Base-by-base conservation (phyloP, 2,888 invertebrate species). In the Epicampocera succincta region DNA sequence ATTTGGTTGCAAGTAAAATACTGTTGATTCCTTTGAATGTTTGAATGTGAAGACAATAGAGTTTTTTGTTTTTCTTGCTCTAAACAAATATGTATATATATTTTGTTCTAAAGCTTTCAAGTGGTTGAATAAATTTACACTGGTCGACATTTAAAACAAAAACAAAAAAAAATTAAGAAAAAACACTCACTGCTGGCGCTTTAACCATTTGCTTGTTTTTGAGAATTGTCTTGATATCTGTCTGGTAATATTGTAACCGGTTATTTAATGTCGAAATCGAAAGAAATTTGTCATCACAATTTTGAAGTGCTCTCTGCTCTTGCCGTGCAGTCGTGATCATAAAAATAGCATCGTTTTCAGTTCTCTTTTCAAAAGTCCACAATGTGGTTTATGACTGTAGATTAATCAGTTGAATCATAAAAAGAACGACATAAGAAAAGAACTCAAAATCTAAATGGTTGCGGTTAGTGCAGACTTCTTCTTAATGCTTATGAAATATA, bases 71-170 rank as follows among this genome's bases (percentile, higher is more conserved):
- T 13, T 50, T 19, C 44, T 63, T 54, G 52, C 29, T 76, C 19
- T 56, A 74, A 58, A 73, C 61, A 63, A 69, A 56, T 40, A 48
- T 48, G n/a, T n/a, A 54, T 19, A 40, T 25, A 46, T n/a, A 63
- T 42, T 52, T 15, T 63, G 3, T 40, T 72, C 33, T 17, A 29
- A 9, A 61, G 44, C 46, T 29, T 61, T 65, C 48, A 58, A 48
- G 58, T 60, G 60, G 50, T 68, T 68, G 25, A 76, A 38, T 60
- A 21, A 68, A 38, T 69, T 52, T 69, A 68, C 65, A 65, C 65
- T 42, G 29, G 15, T 17, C 61, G 46, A 17, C 52, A 61, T 44
- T 25, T 40, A 40, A 68, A 40, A 33, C 4, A 25, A 58, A 38
- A 40, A 13, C 15, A 48, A 48, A 48, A 50, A 1, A 50, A 12